Evolutionary conservation across 2,797 vertebrate species (phyloP).

Genomic region (Numenius phaeopus): DNA sequence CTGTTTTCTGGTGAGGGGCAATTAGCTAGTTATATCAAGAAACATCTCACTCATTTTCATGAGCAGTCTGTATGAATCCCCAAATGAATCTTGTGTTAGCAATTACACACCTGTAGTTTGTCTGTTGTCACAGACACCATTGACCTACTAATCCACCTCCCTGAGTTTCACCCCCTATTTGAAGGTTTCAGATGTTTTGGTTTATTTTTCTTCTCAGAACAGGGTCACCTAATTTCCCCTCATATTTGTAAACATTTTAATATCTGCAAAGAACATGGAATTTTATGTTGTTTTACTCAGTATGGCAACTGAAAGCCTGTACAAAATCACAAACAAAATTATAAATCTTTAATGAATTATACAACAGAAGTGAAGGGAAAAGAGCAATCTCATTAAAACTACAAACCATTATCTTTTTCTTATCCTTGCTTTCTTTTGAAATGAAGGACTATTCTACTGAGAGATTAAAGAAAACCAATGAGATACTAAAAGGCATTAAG

Average conservation of each 20-base stretch:
- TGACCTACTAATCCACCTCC: background rate
- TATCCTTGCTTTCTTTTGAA: background rate
- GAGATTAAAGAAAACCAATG: constrained; percentile 94
- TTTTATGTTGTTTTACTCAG: background rate
- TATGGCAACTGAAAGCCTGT: background rate
- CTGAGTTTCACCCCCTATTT: background rate
- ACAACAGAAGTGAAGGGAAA: background rate
- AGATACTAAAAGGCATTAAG: constrained; percentile 98
- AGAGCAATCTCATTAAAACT: background rate
- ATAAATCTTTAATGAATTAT: background rate
- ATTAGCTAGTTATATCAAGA: background rate
- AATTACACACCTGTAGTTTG: background rate
- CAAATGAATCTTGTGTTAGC: background rate
- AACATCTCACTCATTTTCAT: background rate
- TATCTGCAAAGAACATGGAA: background rate
- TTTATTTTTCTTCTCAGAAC: background rate
- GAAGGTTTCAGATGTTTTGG: background rate
- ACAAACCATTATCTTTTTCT: background rate
- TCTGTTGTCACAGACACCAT: background rate
- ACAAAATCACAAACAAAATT: background rate
- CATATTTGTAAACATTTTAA: background rate
- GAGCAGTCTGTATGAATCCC: background rate
- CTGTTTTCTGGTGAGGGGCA: background rate
- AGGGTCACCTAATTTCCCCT: background rate
- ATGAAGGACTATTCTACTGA: constrained; percentile 97